phyloP scores from a whole-genome alignment of 2,888 invertebrate species.

The Trilocha varians region DNA sequence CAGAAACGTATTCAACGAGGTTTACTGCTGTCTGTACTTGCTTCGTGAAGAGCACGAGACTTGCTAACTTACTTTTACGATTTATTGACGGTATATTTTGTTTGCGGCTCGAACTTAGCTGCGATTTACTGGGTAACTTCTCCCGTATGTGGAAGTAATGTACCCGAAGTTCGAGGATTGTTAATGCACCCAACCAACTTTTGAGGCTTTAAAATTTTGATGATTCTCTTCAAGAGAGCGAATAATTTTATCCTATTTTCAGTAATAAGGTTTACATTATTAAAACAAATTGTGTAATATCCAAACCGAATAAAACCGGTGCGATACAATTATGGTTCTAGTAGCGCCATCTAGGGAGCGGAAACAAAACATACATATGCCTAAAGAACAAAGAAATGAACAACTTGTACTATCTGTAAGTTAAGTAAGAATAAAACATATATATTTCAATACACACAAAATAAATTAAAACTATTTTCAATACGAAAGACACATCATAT shows the following conservation, averaged over 20 bases:
- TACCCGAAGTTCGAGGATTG: neutral
- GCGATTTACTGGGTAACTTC: constrained; percentile 3
- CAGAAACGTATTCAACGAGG: constrained; percentile 58
- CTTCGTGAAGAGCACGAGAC: constrained; percentile 19
- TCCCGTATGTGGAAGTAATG: neutral
- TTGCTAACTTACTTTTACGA: constrained; percentile 24
- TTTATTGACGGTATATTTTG: constrained; percentile 5
- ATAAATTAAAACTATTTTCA: no score
- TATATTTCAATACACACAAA: no score
- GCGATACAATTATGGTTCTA: constrained; percentile 3
- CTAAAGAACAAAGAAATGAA: no score
- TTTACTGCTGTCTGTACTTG: constrained; percentile 35
- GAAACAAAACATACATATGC: no score
- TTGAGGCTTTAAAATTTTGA: neutral
- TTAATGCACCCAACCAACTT: neutral
- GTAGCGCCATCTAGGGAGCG: constrained; percentile 22
- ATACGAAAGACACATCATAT: no score
- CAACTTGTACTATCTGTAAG: no score
- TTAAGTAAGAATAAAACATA: no score
- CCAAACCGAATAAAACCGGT: no score
- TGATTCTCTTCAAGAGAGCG: no score
- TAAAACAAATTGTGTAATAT: no score
- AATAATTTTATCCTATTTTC: neutral
- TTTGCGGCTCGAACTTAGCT: constrained; percentile 1
- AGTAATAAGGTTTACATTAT: no score